A percentile compares a stretch with the other conserved stretches of the same genome.
These are phyloP conservation scores for Cichladusa arquata DNA, from an alignment of 2,113 vertebrate species.

Conservation along the genomic window DNA sequence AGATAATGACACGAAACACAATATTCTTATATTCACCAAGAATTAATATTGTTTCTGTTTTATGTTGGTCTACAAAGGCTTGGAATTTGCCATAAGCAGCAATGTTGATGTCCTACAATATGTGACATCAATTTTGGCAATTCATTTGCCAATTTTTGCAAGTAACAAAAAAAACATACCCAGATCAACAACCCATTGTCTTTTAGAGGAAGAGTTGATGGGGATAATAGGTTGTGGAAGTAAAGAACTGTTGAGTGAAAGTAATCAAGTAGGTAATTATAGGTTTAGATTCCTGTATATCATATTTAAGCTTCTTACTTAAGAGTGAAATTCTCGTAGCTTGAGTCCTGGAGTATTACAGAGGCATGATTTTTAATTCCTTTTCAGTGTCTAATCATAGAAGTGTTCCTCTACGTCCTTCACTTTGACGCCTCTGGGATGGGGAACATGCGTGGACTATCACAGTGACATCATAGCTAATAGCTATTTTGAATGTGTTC, in stretches of 20 bases:
- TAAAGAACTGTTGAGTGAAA: not conserved
- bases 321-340: not conserved
- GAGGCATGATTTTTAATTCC: not conserved
- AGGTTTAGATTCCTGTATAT: not conserved
- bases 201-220: not conserved
- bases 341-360: not conserved
- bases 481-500: not conserved
- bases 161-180: not conserved
- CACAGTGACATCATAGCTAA: not conserved
- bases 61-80: not conserved
- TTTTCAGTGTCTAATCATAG: not conserved
- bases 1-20: not conserved
- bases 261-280: not conserved
- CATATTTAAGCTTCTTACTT: not conserved
- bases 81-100: not conserved
- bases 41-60: not conserved
- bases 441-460: not conserved
- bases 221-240: not conserved
- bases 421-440: not conserved
- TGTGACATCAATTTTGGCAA: not conserved
- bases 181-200: not conserved
- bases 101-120: not conserved
- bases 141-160: not conserved
- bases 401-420: not conserved
- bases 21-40: not conserved